Percentiles rank a stretch among this genome's conserved stretches.
These are phyloP conservation scores for Corythoichthys haematopterus DNA, from an alignment of 2,113 vertebrate species.

Conservation along the genomic window DNA sequence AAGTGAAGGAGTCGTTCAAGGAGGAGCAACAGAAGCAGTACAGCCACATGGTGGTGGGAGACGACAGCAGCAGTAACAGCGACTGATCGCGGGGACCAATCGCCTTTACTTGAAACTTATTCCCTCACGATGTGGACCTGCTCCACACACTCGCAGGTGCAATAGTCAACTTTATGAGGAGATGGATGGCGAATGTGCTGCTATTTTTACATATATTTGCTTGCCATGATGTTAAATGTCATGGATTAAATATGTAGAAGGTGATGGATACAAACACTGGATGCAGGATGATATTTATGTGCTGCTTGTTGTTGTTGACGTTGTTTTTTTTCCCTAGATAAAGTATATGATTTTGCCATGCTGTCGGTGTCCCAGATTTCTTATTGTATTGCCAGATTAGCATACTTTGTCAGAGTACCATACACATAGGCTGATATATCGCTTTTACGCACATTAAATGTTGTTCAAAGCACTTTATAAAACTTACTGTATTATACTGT, in stretches of 20 bases:
- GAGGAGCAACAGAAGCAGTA: constrained; percentile 93
- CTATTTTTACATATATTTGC: constrained; percentile 1
- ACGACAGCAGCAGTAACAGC: constrained; percentile 69
- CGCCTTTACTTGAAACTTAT: neutral
- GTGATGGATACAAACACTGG: constrained; percentile 4
- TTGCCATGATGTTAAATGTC: constrained; percentile 4
- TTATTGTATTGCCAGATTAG: too few species aligned
- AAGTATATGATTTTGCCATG: constrained; percentile 2
- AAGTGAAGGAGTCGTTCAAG: constrained; percentile 88
- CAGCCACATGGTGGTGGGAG: constrained; percentile 89
- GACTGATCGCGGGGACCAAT: constrained; percentile 42
- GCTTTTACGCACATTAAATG: too few species aligned
- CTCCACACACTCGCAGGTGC: neutral
- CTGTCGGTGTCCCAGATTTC: neutral
- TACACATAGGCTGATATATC: too few species aligned
- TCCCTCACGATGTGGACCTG: constrained; percentile 2
- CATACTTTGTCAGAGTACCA: too few species aligned
- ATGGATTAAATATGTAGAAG: constrained; percentile 10
- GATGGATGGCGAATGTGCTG: neutral
- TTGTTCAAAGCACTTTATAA: too few species aligned
- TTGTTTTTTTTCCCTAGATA: constrained; percentile 6
- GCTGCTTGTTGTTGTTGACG: neutral
- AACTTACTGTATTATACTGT: too few species aligned
- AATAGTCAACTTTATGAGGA: constrained; percentile 11
- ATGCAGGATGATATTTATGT: neutral